These are phyloP conservation scores for Cathartes aura DNA, from an alignment of 2,113 vertebrate species.

Conservation along the genomic window DNA sequence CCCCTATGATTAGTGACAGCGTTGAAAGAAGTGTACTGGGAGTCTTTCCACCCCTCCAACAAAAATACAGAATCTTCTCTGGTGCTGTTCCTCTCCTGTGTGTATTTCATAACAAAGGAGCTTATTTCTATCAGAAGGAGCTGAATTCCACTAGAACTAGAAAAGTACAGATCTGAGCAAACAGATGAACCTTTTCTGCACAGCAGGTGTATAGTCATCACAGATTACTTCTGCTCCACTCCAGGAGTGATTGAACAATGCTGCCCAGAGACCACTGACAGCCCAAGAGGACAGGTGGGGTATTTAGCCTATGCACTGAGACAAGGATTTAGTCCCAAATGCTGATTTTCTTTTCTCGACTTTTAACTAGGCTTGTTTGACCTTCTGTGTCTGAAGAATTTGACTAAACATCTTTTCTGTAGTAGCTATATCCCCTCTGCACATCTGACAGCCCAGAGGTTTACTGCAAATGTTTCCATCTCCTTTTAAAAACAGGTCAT, in stretches of 20 bases:
- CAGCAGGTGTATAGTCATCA: neutral
- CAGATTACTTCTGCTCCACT: neutral
- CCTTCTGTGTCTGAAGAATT: slow-evolving; percentile 59
- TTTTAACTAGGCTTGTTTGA: slow-evolving; percentile 69
- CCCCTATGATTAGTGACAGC: neutral
- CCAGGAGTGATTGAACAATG: neutral
- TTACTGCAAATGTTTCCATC: slow-evolving; percentile 41
- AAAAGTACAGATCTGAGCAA: neutral
- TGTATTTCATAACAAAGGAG: neutral
- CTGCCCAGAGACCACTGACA: neutral
- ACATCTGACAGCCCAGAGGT: slow-evolving; percentile 27
- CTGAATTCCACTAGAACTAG: neutral
- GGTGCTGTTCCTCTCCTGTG: neutral
- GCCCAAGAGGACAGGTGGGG: neutral
- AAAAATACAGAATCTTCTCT: neutral
- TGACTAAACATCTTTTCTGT: slow-evolving; percentile 53
- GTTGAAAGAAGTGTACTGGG: neutral
- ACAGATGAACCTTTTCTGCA: neutral
- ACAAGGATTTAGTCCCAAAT: neutral
- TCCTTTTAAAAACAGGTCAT: slow-evolving; percentile 62
- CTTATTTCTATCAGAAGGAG: neutral
- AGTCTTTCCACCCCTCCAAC: neutral
- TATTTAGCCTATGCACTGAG: neutral
- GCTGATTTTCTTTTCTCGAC: neutral
- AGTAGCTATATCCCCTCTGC: neutral